These are phyloP conservation scores for Rissa tridactyla DNA, from an alignment of 2,113 vertebrate species.

Conservation along the genomic window DNA sequence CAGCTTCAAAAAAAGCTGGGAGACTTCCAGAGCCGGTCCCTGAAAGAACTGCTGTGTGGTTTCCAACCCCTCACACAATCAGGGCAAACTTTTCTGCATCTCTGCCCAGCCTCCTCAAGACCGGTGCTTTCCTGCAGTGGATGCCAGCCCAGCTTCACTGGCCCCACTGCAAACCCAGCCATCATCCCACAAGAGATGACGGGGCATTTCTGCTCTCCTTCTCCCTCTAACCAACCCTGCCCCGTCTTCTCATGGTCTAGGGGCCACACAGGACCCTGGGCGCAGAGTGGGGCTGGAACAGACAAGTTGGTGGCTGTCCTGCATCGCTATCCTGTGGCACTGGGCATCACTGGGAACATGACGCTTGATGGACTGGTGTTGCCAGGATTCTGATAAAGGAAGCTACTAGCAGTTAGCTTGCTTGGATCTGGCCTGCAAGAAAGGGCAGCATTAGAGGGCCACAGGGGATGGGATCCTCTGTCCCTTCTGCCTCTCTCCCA, in stretches of 20 bases:
- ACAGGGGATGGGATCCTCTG: background rate
- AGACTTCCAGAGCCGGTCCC: conserved; percentile 33
- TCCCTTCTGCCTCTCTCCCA: background rate
- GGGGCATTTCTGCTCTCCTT: background rate
- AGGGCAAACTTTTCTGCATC: conserved; percentile 26
- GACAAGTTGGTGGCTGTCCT: background rate
- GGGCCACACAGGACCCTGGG: accelerated
- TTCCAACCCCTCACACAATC: conserved; percentile 41
- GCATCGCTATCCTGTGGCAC: background rate
- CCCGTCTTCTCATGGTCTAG: accelerated
- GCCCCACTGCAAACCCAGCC: background rate
- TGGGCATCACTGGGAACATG: background rate
- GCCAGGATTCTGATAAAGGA: background rate
- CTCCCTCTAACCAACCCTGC: background rate
- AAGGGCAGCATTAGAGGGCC: background rate
- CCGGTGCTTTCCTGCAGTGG: background rate
- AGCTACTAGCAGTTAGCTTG: background rate
- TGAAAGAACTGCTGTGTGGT: conserved; percentile 55
- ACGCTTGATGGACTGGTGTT: background rate
- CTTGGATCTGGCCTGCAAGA: background rate
- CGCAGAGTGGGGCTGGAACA: background rate
- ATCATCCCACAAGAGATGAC: background rate
- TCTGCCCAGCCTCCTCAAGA: background rate
- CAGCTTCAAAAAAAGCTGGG: conserved; percentile 60
- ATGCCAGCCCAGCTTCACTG: accelerated